Base-by-base conservation (phyloP, 2,888 invertebrate genomes). In the Plebejus melissa region DNA sequence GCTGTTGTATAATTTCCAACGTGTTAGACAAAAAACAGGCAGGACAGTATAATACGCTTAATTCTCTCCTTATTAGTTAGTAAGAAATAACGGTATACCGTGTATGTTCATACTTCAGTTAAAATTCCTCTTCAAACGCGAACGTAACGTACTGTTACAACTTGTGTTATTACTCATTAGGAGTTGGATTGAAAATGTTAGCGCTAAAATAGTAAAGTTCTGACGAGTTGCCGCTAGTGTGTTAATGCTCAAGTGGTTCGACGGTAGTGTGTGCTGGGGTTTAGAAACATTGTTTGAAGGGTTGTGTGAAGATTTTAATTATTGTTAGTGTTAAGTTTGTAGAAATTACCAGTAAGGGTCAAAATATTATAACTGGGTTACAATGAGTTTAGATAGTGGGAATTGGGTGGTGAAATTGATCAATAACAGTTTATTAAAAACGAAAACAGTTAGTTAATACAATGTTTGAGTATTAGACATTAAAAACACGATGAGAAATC, bases 151-250 rank as follows among this genome's bases (percentile, higher is more conserved):
- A 72, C 32, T 71, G 72, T 72, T 54, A 72, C 72, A 72, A 54
- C 72, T 54, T 54, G 72, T 16, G 71, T 71, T 71, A 54, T 72
- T 77, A 76, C 77, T 78, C 77, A 76, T 74, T 79, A 76, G 74
- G 75, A 74, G 72, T 72, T 32, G 72, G 54, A 72, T 72, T 72
- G 72, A 75, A 78, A 78, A 54, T 74, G 60, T 77, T 70, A 57
- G 58, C 74, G 70, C 38, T 72, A 69, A 77, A 77, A 77, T 74
- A 77, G 74, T 36, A 74, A 76, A 80, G 74, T 79, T 79, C 76
- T 76, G 74, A 76, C 60, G 72, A 76, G 71, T 75, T 75, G 65
- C 13, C 32, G 36, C 65, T 65, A 65, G 65, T 65, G 65, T 65
- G 65, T 36, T 32, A 22, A 22, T 22, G 16, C 13, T 60, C 65